Conservation (phyloP, 2,113 vertebrate genomes). For the Prionailurus viverrinus region DNA sequence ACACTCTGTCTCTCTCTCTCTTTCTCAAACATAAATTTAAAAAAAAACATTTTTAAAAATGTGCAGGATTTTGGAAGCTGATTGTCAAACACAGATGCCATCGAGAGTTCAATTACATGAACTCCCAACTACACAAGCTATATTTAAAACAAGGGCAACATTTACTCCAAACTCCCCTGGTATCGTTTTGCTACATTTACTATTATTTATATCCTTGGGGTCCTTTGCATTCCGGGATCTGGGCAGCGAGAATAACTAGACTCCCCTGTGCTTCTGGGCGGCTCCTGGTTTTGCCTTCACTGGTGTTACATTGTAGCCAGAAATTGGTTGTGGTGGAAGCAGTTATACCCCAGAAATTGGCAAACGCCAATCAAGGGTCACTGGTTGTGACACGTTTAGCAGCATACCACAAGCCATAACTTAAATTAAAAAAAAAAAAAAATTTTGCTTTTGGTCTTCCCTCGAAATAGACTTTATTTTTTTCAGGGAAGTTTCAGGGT, state of each 20-base stretch:
- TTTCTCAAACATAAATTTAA: too few relatives aligned
- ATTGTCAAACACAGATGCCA: not conserved
- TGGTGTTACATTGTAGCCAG: not conserved
- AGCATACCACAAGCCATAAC: not conserved
- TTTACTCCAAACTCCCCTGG: not conserved
- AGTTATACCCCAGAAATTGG: not conserved
- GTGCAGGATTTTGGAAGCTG: not conserved
- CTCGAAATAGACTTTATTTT: not conserved
- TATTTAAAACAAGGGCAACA: not conserved
- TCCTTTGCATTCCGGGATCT: not conserved
- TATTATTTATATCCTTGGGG: not conserved
- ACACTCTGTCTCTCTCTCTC: too few relatives aligned
- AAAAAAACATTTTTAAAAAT: too few relatives aligned
- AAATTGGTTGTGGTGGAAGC: not conserved
- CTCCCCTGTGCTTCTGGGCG: not conserved
- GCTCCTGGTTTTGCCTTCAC: not conserved
- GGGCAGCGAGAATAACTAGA: not conserved
- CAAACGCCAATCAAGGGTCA: not conserved
- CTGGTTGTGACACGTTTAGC: not conserved
- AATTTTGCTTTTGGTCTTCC: not conserved
- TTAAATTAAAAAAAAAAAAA: too few relatives aligned
- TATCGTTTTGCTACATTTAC: not conserved
- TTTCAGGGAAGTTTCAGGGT: not conserved
- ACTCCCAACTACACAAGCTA: too few relatives aligned
- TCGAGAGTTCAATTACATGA: not conserved